These are phyloP conservation scores for Mormyrus iriodes DNA, from an alignment of 2,113 vertebrate species.

Conservation along the genomic window DNA sequence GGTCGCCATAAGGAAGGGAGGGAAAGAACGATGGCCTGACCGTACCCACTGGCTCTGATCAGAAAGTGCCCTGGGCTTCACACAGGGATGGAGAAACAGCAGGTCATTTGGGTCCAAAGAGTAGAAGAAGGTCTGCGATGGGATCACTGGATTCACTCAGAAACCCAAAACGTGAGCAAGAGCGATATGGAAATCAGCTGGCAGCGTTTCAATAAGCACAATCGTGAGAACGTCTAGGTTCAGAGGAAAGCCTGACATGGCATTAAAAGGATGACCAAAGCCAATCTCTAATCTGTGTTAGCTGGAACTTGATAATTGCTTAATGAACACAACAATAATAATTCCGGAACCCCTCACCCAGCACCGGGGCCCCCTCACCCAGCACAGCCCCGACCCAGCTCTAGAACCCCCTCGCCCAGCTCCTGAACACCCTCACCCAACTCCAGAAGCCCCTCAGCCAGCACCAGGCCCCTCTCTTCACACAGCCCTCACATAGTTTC, in stretches of 20 bases:
- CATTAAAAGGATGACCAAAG: not conserved
- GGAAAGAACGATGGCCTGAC: not conserved
- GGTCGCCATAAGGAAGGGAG: conserved; percentile 36
- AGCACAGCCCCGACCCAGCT: no score
- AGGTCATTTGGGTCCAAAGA: not conserved
- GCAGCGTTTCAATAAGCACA: not conserved
- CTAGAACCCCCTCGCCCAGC: not conserved
- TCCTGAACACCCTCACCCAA: not conserved
- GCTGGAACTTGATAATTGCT: not conserved
- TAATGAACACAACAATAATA: not conserved
- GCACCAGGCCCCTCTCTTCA: no score
- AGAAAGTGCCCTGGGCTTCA: not conserved
- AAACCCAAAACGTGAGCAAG: not conserved
- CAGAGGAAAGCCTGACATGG: not conserved
- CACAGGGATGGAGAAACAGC: not conserved
- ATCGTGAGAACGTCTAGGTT: not conserved
- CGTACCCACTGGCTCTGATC: not conserved
- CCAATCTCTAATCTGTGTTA: not conserved
- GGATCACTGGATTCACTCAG: not conserved
- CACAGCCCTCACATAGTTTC: no score
- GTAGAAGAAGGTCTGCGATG: not conserved
- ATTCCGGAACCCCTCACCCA: not conserved
- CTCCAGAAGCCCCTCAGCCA: no score
- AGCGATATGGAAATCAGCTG: not conserved
- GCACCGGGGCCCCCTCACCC: no score